Evolutionary conservation across 1,140 invertebrate genomes (phyloP).

Genomic region (Bradynema listronoti): DNA sequence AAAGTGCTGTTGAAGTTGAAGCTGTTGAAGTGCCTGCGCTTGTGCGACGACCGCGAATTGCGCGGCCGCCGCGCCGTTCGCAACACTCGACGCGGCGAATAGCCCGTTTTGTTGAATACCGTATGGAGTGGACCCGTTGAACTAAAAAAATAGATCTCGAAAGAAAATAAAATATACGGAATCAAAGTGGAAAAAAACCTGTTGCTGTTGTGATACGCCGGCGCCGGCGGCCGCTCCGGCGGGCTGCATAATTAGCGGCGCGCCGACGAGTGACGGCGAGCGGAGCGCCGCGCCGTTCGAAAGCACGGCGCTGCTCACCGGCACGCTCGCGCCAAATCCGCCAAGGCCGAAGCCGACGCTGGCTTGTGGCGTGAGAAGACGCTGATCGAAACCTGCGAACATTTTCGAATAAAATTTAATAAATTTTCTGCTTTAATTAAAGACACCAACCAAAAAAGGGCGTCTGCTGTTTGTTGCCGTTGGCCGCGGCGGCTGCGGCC

Average conservation of each 20-base stretch:
- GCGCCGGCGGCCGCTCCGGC: background rate
- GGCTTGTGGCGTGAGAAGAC: slow-evolving; percentile 13
- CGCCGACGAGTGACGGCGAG: slow-evolving; percentile 29
- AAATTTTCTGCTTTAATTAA: background rate
- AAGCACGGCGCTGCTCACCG: too few species aligned
- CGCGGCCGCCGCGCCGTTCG: background rate
- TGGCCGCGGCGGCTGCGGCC: background rate
- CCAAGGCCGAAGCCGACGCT: too few species aligned
- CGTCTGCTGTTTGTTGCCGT: background rate
- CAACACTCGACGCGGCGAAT: too few species aligned
- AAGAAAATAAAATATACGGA: background rate
- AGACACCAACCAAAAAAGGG: background rate
- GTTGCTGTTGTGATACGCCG: background rate
- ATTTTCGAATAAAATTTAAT: background rate
- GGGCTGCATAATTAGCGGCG: slow-evolving; percentile 34
- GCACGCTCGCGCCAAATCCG: too few species aligned
- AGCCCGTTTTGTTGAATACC: too few species aligned
- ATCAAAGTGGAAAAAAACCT: background rate
- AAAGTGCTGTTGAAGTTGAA: background rate
- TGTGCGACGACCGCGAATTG: background rate
- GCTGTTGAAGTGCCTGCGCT: background rate
- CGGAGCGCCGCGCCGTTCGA: slow-evolving; percentile 1
- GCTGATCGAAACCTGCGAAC: slow-evolving; percentile 24
- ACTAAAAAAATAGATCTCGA: too few species aligned
- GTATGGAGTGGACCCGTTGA: too few species aligned